A percentile compares a stretch with the other conserved stretches of the same genome.
Conservation (phyloP, 2,888 invertebrate species). For the Acrobasis suavella region DNA sequence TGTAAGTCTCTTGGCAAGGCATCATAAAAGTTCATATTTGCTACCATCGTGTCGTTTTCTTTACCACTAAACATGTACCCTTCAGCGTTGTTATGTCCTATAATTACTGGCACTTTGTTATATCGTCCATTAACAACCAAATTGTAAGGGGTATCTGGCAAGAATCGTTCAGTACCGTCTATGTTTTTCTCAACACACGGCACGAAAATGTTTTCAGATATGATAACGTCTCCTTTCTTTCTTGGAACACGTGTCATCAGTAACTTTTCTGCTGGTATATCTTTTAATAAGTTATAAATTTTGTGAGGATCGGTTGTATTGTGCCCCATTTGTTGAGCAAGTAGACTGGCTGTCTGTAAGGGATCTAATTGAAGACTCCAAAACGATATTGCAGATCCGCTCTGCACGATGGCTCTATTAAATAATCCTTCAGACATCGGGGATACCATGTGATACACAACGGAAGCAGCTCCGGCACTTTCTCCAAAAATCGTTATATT, state of each 20-base stretch:
- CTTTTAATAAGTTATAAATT: conserved; percentile 54
- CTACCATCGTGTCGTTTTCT: conserved; percentile 65
- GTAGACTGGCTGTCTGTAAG: conserved; percentile 51
- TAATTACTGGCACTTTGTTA: conserved; percentile 63
- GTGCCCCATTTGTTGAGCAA: conserved; percentile 57
- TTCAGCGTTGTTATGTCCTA: conserved; percentile 68
- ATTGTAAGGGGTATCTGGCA: conserved; percentile 61
- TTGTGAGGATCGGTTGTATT: conserved; percentile 52
- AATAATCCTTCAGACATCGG: conserved; percentile 68
- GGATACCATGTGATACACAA: conserved; percentile 63
- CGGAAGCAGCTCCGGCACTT: conserved; percentile 72
- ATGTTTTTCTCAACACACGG: conserved; percentile 63
- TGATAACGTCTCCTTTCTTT: conserved; percentile 56
- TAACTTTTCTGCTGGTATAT: conserved; percentile 47
- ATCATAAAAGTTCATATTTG: conserved; percentile 52
- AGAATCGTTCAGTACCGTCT: conserved; percentile 48
- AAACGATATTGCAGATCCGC: conserved; percentile 66
- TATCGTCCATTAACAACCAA: conserved; percentile 52
- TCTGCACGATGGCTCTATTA: conserved; percentile 67
- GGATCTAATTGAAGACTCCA: conserved; percentile 72
- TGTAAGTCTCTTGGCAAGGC: conserved; percentile 63
- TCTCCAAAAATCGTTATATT: conserved; percentile 71
- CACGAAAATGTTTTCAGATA: conserved; percentile 71
- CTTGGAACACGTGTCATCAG: conserved; percentile 60
- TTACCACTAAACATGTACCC: conserved; percentile 68